phyloP scores from a whole-genome alignment of 2,888 invertebrate species.

The Nemotelus pantherinus region DNA sequence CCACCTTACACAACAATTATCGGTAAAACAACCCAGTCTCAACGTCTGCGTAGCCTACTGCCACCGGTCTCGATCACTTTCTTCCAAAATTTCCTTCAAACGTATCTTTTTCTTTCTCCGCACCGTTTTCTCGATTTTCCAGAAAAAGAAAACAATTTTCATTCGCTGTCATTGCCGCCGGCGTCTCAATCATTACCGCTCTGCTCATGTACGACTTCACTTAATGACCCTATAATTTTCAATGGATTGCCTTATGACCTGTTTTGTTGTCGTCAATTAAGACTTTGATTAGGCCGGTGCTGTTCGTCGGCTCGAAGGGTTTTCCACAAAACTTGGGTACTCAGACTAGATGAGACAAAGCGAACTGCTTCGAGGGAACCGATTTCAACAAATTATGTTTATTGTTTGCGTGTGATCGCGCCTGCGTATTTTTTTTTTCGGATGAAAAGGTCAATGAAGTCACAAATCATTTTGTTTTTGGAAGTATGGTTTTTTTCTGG shows the following conservation, averaged over 20 bases:
- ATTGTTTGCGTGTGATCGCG: too few species aligned
- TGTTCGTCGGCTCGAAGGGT: too few species aligned
- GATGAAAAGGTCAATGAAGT: too few species aligned
- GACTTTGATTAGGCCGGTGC: neutral
- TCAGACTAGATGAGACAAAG: too few species aligned
- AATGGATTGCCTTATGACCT: conserved; percentile 31
- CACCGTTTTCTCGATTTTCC: neutral
- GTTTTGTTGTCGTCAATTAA: conserved; percentile 26
- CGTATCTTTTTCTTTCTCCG: neutral
- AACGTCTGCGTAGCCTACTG: neutral
- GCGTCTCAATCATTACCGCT: too few species aligned
- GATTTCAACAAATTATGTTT: too few species aligned
- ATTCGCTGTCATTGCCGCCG: neutral
- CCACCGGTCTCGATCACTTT: conserved; percentile 2
- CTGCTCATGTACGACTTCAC: conserved; percentile 3
- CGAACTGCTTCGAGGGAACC: too few species aligned
- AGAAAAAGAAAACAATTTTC: neutral
- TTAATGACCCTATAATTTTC: conserved; percentile 23
- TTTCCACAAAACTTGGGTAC: too few species aligned
- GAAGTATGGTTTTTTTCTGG: too few species aligned
- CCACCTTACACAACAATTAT: conserved; percentile 6
- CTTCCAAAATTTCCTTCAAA: neutral
- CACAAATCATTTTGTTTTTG: too few species aligned
- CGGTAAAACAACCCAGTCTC: conserved; percentile 18
- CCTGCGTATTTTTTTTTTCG: too few species aligned